Evolutionary conservation across 2,797 vertebrate genomes (phyloP).

Genomic region (Rousettus madagascariensis): DNA sequence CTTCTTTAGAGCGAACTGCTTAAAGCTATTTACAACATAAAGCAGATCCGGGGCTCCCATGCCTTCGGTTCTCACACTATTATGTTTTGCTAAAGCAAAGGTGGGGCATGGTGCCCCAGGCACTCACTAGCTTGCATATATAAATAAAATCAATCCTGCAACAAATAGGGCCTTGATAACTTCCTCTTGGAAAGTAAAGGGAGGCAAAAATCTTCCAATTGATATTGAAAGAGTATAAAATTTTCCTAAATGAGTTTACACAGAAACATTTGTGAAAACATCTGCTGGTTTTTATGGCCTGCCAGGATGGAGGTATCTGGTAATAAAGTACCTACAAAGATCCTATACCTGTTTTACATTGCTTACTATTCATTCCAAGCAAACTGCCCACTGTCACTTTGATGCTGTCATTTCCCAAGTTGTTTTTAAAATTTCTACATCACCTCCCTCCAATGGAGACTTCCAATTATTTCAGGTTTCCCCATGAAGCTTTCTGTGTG

Average conservation of each 20-base stretch:
- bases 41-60: neutral
- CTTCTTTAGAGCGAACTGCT: neutral
- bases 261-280: slow-evolving; percentile 19
- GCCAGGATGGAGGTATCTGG: neutral
- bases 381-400: neutral
- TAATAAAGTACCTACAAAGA: slow-evolving; percentile 11
- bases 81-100: neutral
- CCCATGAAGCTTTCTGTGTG: neutral
- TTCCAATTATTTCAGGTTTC: neutral
- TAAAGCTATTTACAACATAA: neutral
- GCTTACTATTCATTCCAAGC: neutral
- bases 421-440: neutral
- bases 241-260: slow-evolving; percentile 16
- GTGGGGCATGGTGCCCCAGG: neutral
- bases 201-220: neutral
- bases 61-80: neutral
- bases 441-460: neutral
- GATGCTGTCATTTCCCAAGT: neutral
- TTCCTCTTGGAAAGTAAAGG: neutral
- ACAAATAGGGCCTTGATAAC: neutral
- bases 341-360: neutral
- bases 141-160: slow-evolving; percentile 10
- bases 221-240: neutral
- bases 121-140: neutral
- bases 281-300: neutral